These are phyloP conservation scores for Chrysomela aeneicollis DNA, from an alignment of 2,888 invertebrate species.

Conservation along the genomic window DNA sequence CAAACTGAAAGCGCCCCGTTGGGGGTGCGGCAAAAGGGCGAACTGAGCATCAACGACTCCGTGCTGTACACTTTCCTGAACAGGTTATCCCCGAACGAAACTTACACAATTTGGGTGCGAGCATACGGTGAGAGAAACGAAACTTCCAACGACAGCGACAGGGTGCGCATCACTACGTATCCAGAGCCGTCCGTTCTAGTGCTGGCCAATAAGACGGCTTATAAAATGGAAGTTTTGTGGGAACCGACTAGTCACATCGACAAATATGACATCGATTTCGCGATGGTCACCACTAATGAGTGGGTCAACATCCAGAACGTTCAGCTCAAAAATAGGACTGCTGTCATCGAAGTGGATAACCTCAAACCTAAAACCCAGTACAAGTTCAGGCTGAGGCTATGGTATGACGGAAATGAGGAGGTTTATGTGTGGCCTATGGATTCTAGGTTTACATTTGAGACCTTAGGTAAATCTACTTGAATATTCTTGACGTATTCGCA, in stretches of 20 bases:
- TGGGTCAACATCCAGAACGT: conserved; percentile 58
- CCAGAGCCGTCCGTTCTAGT: conserved; percentile 74
- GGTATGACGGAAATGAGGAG: conserved; percentile 69
- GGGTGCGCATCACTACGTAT: conserved; percentile 72
- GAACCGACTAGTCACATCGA: conserved; percentile 65
- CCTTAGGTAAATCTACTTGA: conserved; percentile 68
- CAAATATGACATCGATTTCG: conserved; percentile 63
- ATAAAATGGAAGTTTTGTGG: conserved; percentile 75
- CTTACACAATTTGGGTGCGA: conserved; percentile 77
- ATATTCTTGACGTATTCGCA: no score
- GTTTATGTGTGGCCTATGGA: conserved; percentile 78
- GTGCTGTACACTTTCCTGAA: conserved; percentile 61
- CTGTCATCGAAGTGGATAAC: conserved; percentile 56
- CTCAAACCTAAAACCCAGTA: conserved; percentile 81
- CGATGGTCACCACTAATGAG: conserved; percentile 61
- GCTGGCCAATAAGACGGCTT: conserved; percentile 66
- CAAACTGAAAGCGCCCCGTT: conserved; percentile 68
- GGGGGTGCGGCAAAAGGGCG: conserved; percentile 65
- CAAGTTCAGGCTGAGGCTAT: conserved; percentile 73
- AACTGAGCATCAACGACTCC: conserved; percentile 59
- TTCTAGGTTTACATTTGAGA: conserved; percentile 76
- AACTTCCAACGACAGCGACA: conserved; percentile 63
- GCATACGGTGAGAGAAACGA: conserved; percentile 75
- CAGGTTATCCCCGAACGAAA: conserved; percentile 71
- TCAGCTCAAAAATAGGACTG: conserved; percentile 39